These are phyloP conservation scores for Chrysolina oricalcia DNA, from an alignment of 2,888 invertebrate species.

Conservation along the genomic window DNA sequence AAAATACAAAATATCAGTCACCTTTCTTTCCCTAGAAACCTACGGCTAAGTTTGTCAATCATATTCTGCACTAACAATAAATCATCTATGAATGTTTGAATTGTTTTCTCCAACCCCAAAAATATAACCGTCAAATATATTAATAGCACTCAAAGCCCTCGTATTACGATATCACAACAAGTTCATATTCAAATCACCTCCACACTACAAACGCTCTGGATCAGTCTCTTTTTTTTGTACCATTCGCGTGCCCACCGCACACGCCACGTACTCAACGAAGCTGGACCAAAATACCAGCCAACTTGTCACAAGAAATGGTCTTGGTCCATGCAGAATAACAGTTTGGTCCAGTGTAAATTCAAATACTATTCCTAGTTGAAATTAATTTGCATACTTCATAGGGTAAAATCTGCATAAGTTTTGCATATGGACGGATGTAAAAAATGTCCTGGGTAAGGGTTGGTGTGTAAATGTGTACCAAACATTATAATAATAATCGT, in stretches of 20 bases:
- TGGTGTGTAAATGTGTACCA: constrained; percentile 47
- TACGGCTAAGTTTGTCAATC: too few species aligned
- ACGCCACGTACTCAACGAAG: constrained; percentile 41
- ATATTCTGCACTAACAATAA: too few species aligned
- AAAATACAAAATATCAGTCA: too few species aligned
- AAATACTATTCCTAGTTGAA: constrained; percentile 47
- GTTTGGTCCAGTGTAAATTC: constrained; percentile 43
- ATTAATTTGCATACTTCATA: constrained; percentile 51
- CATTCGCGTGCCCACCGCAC: constrained; percentile 42
- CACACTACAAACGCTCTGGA: constrained; percentile 41
- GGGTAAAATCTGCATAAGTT: constrained; percentile 57
- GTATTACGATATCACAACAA: constrained; percentile 40
- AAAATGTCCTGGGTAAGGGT: constrained; percentile 54
- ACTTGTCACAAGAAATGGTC: not conserved
- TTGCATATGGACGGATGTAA: constrained; percentile 54
- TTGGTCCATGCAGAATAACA: constrained; percentile 15
- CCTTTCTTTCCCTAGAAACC: too few species aligned
- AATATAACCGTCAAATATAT: constrained; percentile 16
- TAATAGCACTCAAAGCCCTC: constrained; percentile 38
- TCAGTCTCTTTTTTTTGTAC: constrained; percentile 40
- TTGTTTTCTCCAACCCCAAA: constrained; percentile 25
- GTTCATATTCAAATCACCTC: constrained; percentile 44
- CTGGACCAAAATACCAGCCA: constrained; percentile 33
- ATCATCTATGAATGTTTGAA: not conserved
- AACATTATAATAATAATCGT: constrained; percentile 53